Percentiles rank a stretch among this genome's conserved stretches.
Evolutionary conservation across 2,113 vertebrate genomes (phyloP).

Genomic region (Ciconia maguari): DNA sequence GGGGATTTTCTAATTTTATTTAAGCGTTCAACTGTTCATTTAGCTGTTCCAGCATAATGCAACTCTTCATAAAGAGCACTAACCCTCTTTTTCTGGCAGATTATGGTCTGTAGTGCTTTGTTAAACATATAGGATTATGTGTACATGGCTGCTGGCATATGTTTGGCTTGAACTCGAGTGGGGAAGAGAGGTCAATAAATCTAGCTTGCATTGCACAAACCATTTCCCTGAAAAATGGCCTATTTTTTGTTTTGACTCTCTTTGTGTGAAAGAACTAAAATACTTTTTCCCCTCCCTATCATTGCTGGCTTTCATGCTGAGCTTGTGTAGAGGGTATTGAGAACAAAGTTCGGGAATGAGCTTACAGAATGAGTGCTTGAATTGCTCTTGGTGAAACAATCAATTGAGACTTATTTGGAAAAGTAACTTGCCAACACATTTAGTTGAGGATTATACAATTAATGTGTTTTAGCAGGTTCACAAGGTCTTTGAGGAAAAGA

Average conservation of each 20-base stretch:
- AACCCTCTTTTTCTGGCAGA: neutral
- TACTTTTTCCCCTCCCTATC: neutral
- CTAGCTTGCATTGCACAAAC: neutral
- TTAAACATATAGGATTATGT: neutral
- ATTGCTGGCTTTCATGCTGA: neutral
- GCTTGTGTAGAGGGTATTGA: neutral
- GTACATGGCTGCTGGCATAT: neutral
- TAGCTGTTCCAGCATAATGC: neutral
- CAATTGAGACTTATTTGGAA: neutral
- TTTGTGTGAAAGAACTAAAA: neutral
- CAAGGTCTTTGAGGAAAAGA: neutral
- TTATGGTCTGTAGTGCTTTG: neutral
- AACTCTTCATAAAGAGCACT: neutral
- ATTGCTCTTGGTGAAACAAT: neutral
- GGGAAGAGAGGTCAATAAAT: neutral
- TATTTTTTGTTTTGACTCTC: neutral
- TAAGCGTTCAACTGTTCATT: neutral
- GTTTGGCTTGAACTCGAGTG: neutral
- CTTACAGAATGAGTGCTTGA: neutral
- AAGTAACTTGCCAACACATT: neutral
- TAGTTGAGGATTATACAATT: neutral
- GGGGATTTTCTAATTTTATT: neutral
- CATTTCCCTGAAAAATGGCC: neutral
- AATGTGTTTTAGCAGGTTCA: neutral
- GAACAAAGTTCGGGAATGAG: neutral